Base-by-base conservation (phyloP, 2,113 vertebrate genomes). In the Sapajus apella region DNA sequence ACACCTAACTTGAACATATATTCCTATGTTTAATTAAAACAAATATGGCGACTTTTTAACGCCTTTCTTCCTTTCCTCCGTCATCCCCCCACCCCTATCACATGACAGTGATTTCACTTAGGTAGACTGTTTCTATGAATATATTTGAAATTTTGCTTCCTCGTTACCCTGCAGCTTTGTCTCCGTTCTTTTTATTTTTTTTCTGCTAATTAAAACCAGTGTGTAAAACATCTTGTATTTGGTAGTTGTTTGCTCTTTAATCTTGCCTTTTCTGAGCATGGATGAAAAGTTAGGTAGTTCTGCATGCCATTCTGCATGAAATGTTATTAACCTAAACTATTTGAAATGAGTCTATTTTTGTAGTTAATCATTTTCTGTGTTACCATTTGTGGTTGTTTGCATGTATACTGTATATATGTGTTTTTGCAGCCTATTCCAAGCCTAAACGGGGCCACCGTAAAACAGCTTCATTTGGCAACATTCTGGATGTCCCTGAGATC, bases 401-500 rank as follows among this genome's bases (percentile, higher is more conserved):
- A 99, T 99, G 99, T 99, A 99, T 99, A 99, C 98, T 99, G 98
- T 99, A 98, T 99, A 97, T 99, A 99, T 99, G 99, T 99, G 99
- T 99, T 99, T 99, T 99, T 98, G 98, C 99, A 99, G 99, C 99
- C 99, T 99, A 99, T 99, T 99, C 98, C 98, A 99, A 99, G 99
- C 99, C 99, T 99, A 99, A 99, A 99, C 99, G 99, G 99, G 99
- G 99, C 98, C 99, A 99, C 98, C 99, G 99, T 99, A 99, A 99
- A 99, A 99, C 99, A 87, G 99, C 99, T 98, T 99, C 99, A 97
- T 99, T 99, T 99, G 99, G 99, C 99, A 99, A 99, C 99, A 99
- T 99, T 99, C 99, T 99, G 99, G 99, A 99, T 99, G 99, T 99
- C 98, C 99, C 99, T 99, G 99, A 99, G 99, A 99, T 99, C 99